Evolutionary conservation across 1,140 invertebrate species (phyloP).

Genomic region (Nixonia krombeini): DNA sequence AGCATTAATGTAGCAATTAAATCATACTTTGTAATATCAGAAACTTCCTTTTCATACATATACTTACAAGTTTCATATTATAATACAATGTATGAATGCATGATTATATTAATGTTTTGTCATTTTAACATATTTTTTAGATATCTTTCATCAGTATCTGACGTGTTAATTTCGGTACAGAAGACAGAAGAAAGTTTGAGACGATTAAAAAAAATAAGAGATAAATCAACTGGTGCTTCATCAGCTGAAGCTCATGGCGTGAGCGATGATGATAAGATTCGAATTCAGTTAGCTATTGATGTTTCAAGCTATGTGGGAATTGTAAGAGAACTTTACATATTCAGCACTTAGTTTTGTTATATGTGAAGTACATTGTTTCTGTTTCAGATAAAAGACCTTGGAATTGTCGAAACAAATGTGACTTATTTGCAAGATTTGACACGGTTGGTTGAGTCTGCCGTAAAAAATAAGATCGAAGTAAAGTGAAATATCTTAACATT

Average conservation of each 20-base stretch:
- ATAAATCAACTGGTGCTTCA: conserved; percentile 73
- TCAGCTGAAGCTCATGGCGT: conserved; percentile 71
- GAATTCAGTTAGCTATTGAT: conserved; percentile 90
- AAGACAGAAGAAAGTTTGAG: conserved; percentile 94
- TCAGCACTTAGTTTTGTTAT: conserved; percentile 19
- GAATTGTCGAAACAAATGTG: conserved; percentile 41
- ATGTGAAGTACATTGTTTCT: conserved; percentile 18
- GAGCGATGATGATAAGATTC: conserved; percentile 94
- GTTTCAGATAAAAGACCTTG: conserved; percentile 50
- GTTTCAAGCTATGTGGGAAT: conserved; percentile 75
- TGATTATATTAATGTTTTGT: too few relatives aligned
- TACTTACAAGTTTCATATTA: too few relatives aligned
- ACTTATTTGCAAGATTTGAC: conserved; percentile 56
- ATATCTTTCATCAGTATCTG: conserved; percentile 84
- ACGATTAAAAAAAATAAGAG: conserved; percentile 88
- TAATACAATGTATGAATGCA: too few relatives aligned
- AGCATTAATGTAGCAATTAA: too few relatives aligned
- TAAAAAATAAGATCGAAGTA: conserved; percentile 51
- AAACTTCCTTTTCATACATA: too few relatives aligned
- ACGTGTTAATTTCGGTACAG: conserved; percentile 92
- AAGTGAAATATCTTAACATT: conserved; percentile 7
- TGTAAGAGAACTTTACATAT: conserved; percentile 43
- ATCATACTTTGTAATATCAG: too few relatives aligned
- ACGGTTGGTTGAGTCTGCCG: conserved; percentile 59
- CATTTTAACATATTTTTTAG: too few relatives aligned